Percentiles rank a stretch among this genome's conserved stretches.
Conservation (phyloP, 1,140 invertebrate species). For the Pachypsylla venusta region DNA sequence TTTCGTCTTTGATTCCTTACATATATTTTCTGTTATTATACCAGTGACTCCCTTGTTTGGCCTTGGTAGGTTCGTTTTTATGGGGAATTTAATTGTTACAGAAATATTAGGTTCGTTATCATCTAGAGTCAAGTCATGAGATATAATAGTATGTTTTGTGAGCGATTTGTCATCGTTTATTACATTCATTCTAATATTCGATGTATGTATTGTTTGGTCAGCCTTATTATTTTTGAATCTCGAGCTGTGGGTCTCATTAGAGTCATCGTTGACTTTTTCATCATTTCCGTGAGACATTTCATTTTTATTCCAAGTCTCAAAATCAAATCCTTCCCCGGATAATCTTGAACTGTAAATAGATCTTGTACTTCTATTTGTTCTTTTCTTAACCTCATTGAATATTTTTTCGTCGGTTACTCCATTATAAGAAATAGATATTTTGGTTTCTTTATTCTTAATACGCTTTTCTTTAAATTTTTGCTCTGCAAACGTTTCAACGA, state of each 20-base stretch:
- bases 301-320: neutral
- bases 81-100: neutral
- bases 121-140: neutral
- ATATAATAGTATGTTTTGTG: neutral
- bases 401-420: constrained; percentile 1
- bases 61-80: neutral
- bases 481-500: neutral
- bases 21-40: neutral
- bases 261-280: no score
- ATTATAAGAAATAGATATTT: neutral
- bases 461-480: constrained; percentile 4
- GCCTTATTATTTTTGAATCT: no score
- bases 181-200: no score
- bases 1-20: neutral
- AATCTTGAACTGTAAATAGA: neutral
- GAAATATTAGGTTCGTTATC: neutral
- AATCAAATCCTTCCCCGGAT: neutral
- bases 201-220: no score
- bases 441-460: neutral
- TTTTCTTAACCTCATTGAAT: neutral
- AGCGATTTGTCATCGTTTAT: neutral
- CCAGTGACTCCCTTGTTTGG: neutral
- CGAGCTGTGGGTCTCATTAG: no score
- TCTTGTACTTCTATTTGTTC: neutral
- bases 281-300: neutral